Evolutionary conservation across 2,797 vertebrate species (phyloP).

Genomic region (Mus spretus): DNA sequence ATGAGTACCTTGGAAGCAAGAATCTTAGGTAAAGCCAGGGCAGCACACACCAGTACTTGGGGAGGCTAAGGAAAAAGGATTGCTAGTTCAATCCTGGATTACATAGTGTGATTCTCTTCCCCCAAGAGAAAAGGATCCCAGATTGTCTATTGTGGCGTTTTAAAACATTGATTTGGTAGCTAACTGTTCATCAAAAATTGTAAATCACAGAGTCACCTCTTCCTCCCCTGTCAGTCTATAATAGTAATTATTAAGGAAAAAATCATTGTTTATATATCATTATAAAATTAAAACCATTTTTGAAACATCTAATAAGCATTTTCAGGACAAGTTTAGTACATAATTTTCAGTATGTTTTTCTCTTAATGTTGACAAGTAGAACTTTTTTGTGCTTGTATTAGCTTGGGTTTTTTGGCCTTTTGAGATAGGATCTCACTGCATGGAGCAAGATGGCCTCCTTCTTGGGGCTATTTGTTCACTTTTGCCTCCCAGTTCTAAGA

Average conservation of each 20-base stretch:
- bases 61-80: not conserved
- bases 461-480: not conserved
- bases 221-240: not conserved
- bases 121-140: not conserved
- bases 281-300: constrained; percentile 32
- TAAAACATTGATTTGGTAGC: constrained; percentile 52
- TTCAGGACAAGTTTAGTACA: constrained; percentile 45
- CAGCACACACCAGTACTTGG: not conserved
- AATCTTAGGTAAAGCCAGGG: not conserved
- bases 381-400: not conserved
- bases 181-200: constrained; percentile 21
- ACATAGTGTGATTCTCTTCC: not conserved
- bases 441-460: not conserved
- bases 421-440: not conserved
- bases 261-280: not conserved
- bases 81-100: not conserved
- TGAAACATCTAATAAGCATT: constrained; percentile 31
- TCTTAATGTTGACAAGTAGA: constrained; percentile 44
- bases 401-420: not conserved
- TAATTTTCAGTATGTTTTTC: constrained; percentile 59
- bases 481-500: not conserved
- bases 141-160: not conserved
- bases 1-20: not conserved
- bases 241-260: constrained; percentile 33
- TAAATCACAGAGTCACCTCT: not conserved